Evolutionary conservation across 2,113 vertebrate species (phyloP), one percentile per base, ranked within the genome.

Genomic region (Protobothrops mucrosquamatus): DNA sequence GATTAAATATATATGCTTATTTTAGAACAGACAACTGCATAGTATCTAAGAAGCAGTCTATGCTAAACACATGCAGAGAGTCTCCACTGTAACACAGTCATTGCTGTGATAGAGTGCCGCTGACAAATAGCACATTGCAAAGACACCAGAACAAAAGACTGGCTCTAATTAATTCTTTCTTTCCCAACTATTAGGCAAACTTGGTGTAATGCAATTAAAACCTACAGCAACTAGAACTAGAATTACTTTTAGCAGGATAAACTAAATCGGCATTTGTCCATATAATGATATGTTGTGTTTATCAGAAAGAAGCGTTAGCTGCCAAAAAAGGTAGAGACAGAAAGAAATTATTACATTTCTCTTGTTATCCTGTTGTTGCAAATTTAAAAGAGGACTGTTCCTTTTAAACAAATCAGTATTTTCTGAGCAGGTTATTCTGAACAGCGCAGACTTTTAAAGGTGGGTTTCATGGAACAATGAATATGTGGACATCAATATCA

Each of bases 101-200:
- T 29, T 7, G 0, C 29, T 94, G 81, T 90, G 93, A 56, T 46
- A 92, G 93, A 91, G 4, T 94, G 89, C 95, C 90, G 89, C 93
- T 94, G 91, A 92, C 81, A 74, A 29, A 15, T 74, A 56, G n/a
- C 34, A 43, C 0, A 34, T 14, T 89, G 92, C 89, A 90, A 54
- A 89, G 93, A 81, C 56, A 39, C 20, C 51, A 11, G 0, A 59
- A 69, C 0, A 34, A 89, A 93, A 92, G 93, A 1, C 85, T 0
- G 0, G 4, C 91, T 2, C 34, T 23, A 46, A 7, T 20, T 86
- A 23, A 59, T 89, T 0, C 22, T 52, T 18, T 48, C 0, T 81
- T 89, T 56, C 26, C 24, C 39, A 9, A 29, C 54, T 74, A 55
- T 43, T 51, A 89, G 46, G 46, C 48, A 88, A 88, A 34, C 91